phyloP scores from a whole-genome alignment of 2,797 vertebrate species.

The Cirrhinus molitorella region DNA sequence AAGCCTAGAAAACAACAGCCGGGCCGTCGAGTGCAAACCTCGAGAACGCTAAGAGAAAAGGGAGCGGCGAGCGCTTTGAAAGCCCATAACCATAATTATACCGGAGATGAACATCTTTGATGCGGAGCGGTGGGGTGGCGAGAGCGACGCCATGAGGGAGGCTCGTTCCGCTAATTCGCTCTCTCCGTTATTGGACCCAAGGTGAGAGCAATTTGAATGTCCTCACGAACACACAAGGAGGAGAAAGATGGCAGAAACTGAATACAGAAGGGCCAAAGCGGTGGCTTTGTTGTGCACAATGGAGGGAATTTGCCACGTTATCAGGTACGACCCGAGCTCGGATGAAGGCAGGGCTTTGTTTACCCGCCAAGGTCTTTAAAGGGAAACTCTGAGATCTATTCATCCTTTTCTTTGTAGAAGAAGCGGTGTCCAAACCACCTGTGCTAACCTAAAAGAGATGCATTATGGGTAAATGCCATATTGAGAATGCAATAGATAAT shows the following conservation, averaged over 20 bases:
- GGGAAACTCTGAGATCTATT: conserved; percentile 47
- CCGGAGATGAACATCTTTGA: conserved; percentile 55
- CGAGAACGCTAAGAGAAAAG: conserved; percentile 24
- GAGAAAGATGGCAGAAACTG: conserved; percentile 63
- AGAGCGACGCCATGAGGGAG: conserved; percentile 16
- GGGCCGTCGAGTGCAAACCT: conserved; percentile 32
- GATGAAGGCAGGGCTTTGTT: conserved; percentile 69
- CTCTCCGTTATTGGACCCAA: conserved; percentile 44
- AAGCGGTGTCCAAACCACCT: conserved; percentile 50
- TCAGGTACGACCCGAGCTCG: conserved; percentile 59
- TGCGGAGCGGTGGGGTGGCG: neutral
- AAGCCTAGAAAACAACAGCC: conserved; percentile 42
- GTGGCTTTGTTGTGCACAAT: conserved; percentile 66
- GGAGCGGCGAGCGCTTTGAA: conserved; percentile 45
- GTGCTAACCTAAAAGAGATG: conserved; percentile 37
- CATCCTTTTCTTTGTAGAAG: conserved; percentile 9
- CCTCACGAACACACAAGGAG: conserved; percentile 55
- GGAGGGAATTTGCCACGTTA: conserved; percentile 65
- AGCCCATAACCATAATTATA: conserved; percentile 33
- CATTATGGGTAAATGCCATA: neutral
- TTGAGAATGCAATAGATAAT: neutral
- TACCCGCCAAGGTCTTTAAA: conserved; percentile 58
- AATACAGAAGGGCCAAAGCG: conserved; percentile 65
- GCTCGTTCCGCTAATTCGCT: conserved; percentile 23
- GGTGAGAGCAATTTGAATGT: conserved; percentile 68